Percentiles rank a stretch among this genome's conserved stretches.
Conservation (phyloP, 2,113 vertebrate species). For the Falcunculus frontatus region DNA sequence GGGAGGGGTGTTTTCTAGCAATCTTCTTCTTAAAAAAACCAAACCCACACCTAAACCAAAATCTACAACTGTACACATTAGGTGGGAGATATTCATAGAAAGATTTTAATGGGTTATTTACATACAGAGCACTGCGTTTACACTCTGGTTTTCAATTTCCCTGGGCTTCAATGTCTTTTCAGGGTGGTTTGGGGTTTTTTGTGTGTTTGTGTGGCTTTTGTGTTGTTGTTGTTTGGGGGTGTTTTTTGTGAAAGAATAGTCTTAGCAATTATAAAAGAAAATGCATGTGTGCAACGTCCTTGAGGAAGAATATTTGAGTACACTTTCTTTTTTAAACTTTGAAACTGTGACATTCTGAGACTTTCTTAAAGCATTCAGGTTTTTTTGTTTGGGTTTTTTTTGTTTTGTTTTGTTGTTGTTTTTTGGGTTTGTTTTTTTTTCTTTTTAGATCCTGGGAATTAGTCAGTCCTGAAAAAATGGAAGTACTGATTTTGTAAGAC, state of each 20-base stretch:
- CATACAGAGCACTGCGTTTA: neutral
- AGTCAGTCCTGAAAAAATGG: neutral
- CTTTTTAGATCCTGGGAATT: neutral
- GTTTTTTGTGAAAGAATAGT: neutral
- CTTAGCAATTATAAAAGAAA: neutral
- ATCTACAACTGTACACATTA: neutral
- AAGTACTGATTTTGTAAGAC: neutral
- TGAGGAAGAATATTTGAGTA: neutral
- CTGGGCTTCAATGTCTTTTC: neutral
- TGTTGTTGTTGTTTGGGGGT: neutral
- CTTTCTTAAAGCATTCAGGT: neutral
- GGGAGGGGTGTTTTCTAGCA: neutral
- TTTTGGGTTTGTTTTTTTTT: neutral
- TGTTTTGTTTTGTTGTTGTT: too few species aligned
- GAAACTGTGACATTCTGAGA: neutral
- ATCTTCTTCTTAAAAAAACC: neutral
- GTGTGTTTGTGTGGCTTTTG: neutral
- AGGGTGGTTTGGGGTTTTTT: accelerated
- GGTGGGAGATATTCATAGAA: neutral
- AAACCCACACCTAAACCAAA: neutral
- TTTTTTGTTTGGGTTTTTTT: too few species aligned
- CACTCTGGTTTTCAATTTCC: neutral
- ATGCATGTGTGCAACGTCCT: accelerated
- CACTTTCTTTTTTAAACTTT: neutral
- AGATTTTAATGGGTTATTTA: neutral